Conservation (phyloP, 2,888 invertebrate genomes). For the Heliconius sara region DNA sequence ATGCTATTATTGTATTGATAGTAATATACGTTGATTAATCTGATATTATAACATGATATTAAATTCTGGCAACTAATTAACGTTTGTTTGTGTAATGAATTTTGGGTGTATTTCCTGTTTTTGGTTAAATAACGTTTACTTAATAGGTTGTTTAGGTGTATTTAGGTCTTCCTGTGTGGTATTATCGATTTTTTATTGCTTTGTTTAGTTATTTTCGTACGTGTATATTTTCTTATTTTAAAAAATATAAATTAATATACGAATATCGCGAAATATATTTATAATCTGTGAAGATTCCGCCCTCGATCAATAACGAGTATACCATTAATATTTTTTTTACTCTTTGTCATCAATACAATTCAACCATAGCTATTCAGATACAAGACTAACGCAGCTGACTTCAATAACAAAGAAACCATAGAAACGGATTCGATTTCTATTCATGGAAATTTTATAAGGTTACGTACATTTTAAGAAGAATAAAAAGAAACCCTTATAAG, state of each 20-base stretch:
- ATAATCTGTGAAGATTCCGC: too few relatives aligned
- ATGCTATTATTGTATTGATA: constrained; percentile 41
- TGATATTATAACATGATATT: constrained; percentile 23
- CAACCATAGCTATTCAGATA: neutral
- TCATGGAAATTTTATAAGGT: too few relatives aligned
- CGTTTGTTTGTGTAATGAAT: neutral
- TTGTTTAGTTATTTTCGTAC: neutral
- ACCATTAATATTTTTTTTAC: neutral
- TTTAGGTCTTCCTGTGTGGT: neutral
- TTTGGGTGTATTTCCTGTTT: neutral
- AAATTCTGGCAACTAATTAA: constrained; percentile 3
- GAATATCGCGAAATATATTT: too few relatives aligned
- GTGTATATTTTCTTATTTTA: too few relatives aligned
- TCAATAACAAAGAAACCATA: too few relatives aligned
- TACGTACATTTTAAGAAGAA: too few relatives aligned
- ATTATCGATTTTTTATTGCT: neutral
- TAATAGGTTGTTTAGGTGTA: neutral
- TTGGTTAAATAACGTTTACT: neutral
- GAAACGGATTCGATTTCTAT: too few relatives aligned
- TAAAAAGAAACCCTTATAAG: too few relatives aligned
- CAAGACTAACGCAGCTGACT: too few relatives aligned
- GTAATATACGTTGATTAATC: constrained; percentile 27
- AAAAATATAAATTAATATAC: too few relatives aligned
- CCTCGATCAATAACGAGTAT: neutral
- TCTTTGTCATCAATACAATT: neutral